These are phyloP conservation scores for Coremacera marginata DNA, from an alignment of 2,888 invertebrate species.

Conservation along the genomic window DNA sequence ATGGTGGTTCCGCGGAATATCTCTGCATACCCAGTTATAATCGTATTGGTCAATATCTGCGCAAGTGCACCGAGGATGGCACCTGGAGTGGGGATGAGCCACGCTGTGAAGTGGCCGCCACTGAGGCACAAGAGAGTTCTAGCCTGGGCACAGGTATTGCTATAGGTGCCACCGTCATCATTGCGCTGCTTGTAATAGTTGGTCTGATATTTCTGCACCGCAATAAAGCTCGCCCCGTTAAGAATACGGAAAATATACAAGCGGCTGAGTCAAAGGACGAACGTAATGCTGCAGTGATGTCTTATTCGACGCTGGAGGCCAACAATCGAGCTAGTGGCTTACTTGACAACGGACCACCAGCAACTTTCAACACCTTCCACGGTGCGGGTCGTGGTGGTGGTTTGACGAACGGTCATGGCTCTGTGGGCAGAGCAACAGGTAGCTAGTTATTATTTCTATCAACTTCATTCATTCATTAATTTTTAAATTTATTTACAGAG, in stretches of 20 bases:
- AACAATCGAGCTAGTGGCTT: slow-evolving; percentile 61
- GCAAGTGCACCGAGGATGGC: slow-evolving; percentile 87
- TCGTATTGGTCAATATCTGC: slow-evolving; percentile 83
- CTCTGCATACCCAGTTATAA: slow-evolving; percentile 89
- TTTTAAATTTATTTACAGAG: slow-evolving; percentile 53
- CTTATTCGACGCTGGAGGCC: slow-evolving; percentile 86
- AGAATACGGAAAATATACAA: slow-evolving; percentile 89
- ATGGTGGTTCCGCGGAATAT: slow-evolving; percentile 88
- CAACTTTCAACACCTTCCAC: slow-evolving; percentile 69
- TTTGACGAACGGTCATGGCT: slow-evolving; percentile 47
- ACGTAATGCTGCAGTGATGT: slow-evolving; percentile 89
- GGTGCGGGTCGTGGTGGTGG: slow-evolving; percentile 50
- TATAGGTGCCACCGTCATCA: slow-evolving; percentile 84
- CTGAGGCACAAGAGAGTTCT: slow-evolving; percentile 80
- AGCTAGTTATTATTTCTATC: slow-evolving; percentile 61
- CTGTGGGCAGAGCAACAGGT: slow-evolving; percentile 28
- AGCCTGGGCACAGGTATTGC: slow-evolving; percentile 85
- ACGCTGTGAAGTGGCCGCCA: slow-evolving; percentile 79
- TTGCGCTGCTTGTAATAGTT: slow-evolving; percentile 82
- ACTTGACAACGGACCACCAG: slow-evolving; percentile 63
- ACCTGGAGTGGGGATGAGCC: slow-evolving; percentile 91
- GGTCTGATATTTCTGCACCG: slow-evolving; percentile 85
- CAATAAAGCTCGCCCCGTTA: slow-evolving; percentile 86
- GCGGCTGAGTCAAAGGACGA: slow-evolving; percentile 89
- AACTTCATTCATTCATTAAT: slow-evolving; percentile 37